Conservation (phyloP, 2,888 invertebrate species). For the Acleris literana region DNA sequence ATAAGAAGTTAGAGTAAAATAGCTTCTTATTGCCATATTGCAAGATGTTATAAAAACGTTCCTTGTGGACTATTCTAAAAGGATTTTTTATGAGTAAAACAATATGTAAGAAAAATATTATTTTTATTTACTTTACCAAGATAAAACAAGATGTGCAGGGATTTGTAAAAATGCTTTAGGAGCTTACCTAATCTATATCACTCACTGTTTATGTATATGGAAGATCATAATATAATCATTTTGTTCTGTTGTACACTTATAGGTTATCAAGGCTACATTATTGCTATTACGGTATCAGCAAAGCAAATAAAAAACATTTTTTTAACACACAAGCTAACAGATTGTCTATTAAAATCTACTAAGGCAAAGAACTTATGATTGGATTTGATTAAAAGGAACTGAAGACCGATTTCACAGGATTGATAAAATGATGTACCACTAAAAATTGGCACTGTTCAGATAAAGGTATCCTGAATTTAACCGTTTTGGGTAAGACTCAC, state of each 20-base stretch:
- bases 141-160: slow-evolving; percentile 51
- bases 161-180: slow-evolving; percentile 39
- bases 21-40: too few relatives aligned
- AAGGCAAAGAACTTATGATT: slow-evolving; percentile 43
- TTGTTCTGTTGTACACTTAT: slow-evolving; percentile 1
- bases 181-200: slow-evolving; percentile 41
- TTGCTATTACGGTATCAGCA: neutral
- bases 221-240: neutral
- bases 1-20: too few relatives aligned
- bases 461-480: neutral
- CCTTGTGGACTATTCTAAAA: neutral
- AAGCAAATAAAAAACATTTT: neutral
- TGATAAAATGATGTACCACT: slow-evolving; percentile 14
- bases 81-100: slow-evolving; percentile 34
- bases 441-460: slow-evolving; percentile 16
- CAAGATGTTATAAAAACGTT: too few relatives aligned
- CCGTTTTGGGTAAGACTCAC: slow-evolving; percentile 3
- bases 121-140: slow-evolving; percentile 50
- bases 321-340: slow-evolving; percentile 33
- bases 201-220: slow-evolving; percentile 31
- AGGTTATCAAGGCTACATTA: neutral
- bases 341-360: slow-evolving; percentile 14
- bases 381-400: slow-evolving; percentile 40
- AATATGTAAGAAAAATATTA: slow-evolving; percentile 54
- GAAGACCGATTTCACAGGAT: slow-evolving; percentile 20